Percentiles rank a stretch among this genome's conserved stretches.
Evolutionary conservation across 64 coral and sea anemone species (phyloP).

Genomic region (Pachyseris speciosa): DNA sequence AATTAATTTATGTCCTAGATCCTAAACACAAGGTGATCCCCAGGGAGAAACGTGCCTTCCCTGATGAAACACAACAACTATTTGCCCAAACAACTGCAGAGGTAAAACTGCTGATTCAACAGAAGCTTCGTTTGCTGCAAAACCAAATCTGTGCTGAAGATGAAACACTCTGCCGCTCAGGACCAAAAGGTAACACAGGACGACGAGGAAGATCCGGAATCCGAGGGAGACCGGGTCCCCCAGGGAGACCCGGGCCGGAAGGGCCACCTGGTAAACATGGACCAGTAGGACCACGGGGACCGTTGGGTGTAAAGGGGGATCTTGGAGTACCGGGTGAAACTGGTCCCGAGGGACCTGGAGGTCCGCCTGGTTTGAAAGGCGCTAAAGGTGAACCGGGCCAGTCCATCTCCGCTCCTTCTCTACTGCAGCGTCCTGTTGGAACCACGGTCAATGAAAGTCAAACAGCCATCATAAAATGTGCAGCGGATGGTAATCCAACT

Average conservation of each 20-base stretch:
- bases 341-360: slow-evolving; percentile 55
- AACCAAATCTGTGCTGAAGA: slow-evolving; percentile 57
- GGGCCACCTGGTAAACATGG: slow-evolving; percentile 69
- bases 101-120: slow-evolving; percentile 4
- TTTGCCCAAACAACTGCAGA: background rate
- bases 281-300: slow-evolving; percentile 31
- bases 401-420: slow-evolving; percentile 56
- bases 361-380: slow-evolving; percentile 29
- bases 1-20: background rate
- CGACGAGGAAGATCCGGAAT: slow-evolving; percentile 53
- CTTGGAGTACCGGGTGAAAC: slow-evolving; percentile 33
- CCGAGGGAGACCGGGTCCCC: background rate
- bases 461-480: slow-evolving; percentile 50
- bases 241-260: slow-evolving; percentile 23
- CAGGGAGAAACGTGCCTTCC: background rate
- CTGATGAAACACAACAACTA: background rate
- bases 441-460: slow-evolving; percentile 43
- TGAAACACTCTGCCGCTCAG: slow-evolving; percentile 46
- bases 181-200: slow-evolving; percentile 63
- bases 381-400: slow-evolving; percentile 47
- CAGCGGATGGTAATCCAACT: slow-evolving; percentile 56
- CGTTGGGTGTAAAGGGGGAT: slow-evolving; percentile 26
- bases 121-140: slow-evolving; percentile 16
- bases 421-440: slow-evolving; percentile 23
- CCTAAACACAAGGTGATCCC: background rate